Base-by-base conservation (phyloP, 2,888 invertebrate genomes). In the Tipula helvola region DNA sequence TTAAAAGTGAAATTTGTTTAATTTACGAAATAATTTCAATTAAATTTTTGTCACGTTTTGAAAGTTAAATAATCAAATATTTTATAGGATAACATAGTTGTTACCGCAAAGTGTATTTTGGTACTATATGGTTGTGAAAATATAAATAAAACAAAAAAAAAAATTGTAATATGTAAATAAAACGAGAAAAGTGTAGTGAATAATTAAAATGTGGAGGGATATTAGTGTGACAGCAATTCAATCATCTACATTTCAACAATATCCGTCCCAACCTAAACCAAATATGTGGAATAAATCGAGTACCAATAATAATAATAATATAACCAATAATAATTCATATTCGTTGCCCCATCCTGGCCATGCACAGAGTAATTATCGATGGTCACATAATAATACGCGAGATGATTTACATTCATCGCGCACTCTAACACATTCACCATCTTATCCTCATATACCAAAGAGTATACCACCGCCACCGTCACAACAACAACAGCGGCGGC, bases 321-420 rank as follows among this genome's bases (percentile, higher is more conserved):
- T 28, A 28, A 28, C 28, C 8, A 36, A 36, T 57, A 52, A 52
- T 36, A 57, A 16, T 52, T 88, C 89, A 71, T 89, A 89, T 87
- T 89, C 89, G 7, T 87, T 89, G 41, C 89, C 89, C 36, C 89
- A 89, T 89, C 89, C 89, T 52, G 89, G 88, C n/a, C 88, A 89
- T 87, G 88, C 88, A 44, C 88, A 88, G 5, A 89, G 89, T 86
- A 89, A 89, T 88, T 87, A 87, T 88, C 88, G 89, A 71, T 89
- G 89, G 87, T 87, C 87, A 83, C 87, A 88, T 83, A 87, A 88
- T 86, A 88, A 87, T 83, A 28, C 71, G 12, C 71, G 39, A 44
- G 85, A 88, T 83, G 87, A 88, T 87, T 87, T 87, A 71, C 87
- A 88, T 42, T 88, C 89, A 10, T 44, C 88, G 47, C 57, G 57